phyloP scores from a whole-genome alignment of 2,113 vertebrate species.

The Melanocharis versteri region DNA sequence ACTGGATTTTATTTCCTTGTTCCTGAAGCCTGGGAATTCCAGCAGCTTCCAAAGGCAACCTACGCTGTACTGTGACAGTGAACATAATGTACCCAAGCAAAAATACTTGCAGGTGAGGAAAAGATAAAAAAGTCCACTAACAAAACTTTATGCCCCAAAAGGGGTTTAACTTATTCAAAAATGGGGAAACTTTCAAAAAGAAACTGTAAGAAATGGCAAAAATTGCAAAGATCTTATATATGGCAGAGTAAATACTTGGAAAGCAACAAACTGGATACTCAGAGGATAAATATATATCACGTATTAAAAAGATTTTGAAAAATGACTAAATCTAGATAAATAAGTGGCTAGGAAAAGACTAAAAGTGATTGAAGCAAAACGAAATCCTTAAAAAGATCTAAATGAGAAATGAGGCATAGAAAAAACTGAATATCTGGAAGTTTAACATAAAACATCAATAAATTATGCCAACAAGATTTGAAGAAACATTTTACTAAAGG shows the following conservation, averaged over 20 bases:
- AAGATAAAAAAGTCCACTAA: background rate
- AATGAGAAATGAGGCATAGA: background rate
- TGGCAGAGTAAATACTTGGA: background rate
- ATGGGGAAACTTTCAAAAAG: background rate
- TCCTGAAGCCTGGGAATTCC: background rate
- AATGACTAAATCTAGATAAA: background rate
- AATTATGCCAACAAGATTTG: background rate
- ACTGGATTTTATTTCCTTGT: background rate
- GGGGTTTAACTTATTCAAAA: background rate
- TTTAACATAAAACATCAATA: background rate
- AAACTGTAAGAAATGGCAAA: background rate
- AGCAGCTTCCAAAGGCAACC: background rate
- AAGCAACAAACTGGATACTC: background rate
- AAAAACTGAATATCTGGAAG: background rate
- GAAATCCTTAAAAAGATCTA: background rate
- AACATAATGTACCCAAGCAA: background rate
- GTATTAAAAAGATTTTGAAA: background rate
- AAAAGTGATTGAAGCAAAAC: background rate
- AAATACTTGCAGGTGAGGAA: background rate
- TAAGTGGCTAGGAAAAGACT: background rate
- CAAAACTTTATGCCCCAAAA: background rate
- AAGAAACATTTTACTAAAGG: background rate
- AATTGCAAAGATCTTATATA: background rate
- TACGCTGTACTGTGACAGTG: background rate
- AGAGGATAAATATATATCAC: background rate